Base-by-base conservation (phyloP, 37 sponge, comb jelly and placozoan genomes). In the Amphimedon queenslandica region DNA sequence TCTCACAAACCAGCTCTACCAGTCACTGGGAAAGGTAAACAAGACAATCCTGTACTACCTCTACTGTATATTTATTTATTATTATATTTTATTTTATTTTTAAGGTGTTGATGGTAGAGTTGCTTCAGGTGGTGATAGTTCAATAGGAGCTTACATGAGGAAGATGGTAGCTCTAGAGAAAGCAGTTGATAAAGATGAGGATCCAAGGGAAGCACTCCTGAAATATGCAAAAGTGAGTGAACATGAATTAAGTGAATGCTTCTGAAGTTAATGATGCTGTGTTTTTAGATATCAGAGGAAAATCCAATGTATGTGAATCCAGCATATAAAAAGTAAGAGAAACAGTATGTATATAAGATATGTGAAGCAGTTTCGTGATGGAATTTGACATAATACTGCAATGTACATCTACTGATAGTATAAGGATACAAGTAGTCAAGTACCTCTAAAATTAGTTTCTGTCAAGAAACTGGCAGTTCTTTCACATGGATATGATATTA, bases 241-340 rank as follows among this genome's bases (percentile, higher is more conserved):
- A 3, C 53, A 18, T 18, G 8, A 47, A 13, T 47, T 8, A 13
- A 18, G 8, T 47, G 8, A 18, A 13, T 18, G 13, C 13, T 47
- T 18, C 53, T 47, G 53, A 18, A 13, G 53, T 18, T 66, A 74
- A 90, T 88, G 60, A n/a, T n/a, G n/a, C n/a, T 60, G 5, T 60
- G 61, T 60, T 60, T 72, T 23, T 37, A 80, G 82, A 51, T 69
- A 31, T 90, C 94, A 36, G 32, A 71, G 31, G 83, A 92, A 28
- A 88, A 89, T 69, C 97, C 97, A 6, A 90, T 80, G 63, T 96
- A 87, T 81, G 66, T 96, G 38, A 82, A 90, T 67, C 97, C 97
- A 57, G 97, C 97, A 4, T 96, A 96, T 29, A 71, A 47, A 0
- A 77, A 75, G 94, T 88, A 71, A 18, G 53, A n/a, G n/a, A n/a